Evolutionary conservation across 2,113 vertebrate genomes (phyloP), one percentile per base, ranked within the genome.

Genomic region (Tragelaphus strepsiceros): DNA sequence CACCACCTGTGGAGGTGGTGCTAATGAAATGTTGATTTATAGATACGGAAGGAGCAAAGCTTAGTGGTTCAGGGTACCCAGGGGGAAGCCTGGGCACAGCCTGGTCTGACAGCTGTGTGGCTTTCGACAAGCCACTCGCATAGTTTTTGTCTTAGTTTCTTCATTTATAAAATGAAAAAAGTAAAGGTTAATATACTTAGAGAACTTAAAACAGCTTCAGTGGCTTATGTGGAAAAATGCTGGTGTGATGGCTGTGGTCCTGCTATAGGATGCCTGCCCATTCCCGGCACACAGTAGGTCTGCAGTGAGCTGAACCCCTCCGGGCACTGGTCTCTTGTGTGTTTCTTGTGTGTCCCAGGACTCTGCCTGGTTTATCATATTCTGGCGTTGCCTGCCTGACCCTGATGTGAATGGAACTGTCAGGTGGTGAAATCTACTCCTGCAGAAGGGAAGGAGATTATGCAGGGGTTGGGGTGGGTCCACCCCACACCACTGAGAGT

Each of bases 21-120:
- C 21, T 53, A 5, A 26, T 1, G 30, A 91, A 62, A 32, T n/a
- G 24, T 19, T 4, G 6, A 11, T 19, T 39, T 39, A n/a, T 10
- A 59, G 85, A 35, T 0, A 0, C 1, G 46, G 35, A n/a, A 43
- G 21, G 17, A 24, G 51, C 3, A 8, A 13, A 11, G 67, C 0
- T 8, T 1, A 17, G 22, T 22, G 53, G 39, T 7, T 49, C 46
- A 32, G 22, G 24, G 51, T 30, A n/a, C 22, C 4, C 4, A 6
- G 4, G 19, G 3, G 9, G 21, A 90, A 58, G 64, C 19, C 64
- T 35, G 28, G 28, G 12, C 26, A 15, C 19, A 58, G 56, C 35
- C 53, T 22, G 35, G 12, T 30, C 58, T 35, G 28, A 35, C 35
- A 39, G 46, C 46, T 80, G 0, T 56, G 46, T 11, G 24, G 54